Base-by-base conservation (phyloP, 2,113 vertebrate species). In the Callorhinus ursinus region DNA sequence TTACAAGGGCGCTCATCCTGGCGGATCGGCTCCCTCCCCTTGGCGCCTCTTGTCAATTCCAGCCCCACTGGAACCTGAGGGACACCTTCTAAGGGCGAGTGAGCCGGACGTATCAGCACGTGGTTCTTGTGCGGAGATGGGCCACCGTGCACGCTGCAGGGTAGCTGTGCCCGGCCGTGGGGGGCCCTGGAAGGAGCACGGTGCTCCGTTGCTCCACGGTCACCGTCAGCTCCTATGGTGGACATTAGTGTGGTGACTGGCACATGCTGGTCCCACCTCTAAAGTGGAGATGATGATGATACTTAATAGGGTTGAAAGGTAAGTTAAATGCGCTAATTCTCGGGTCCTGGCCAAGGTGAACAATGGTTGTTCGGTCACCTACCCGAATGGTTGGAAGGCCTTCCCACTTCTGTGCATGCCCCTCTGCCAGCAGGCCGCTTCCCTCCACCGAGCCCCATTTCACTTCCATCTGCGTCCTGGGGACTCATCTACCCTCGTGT, bases 131-230 rank as follows among this genome's bases (percentile, higher is more conserved):
- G 4, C 13, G 51, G 72, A 22, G 5, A 59, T 18, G 24, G 14
- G 53, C 9, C 2, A 13, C 53, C 0, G 21, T 9, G 33, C 4
- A 24, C 6, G 10, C 18, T 9, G 21, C 1, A 7, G 9, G 3
- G 2, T 13, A 31, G 83, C 84, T 16, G 13, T 26, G 19, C 31
- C 18, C 19, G 6, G 14, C 4, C 6, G 49, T 31, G 63, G 55
- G 3, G 0, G 0, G 19, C 8, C n/a, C 1, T 46, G 33, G 46
- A 24, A 14, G 65, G 49, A 8, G 1, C 10, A 0, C 5, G 0
- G 1, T 5, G 26, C 26, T 5, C 21, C 26, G 0, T 9, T 36
- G 18, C 24, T 4, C 12, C 22, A 1, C 0, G 11, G 6, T 51
- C 19, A 3, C 26, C 1, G 31, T 28, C 71, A 69, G 28, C 8